phyloP scores from a whole-genome alignment of 2,888 invertebrate genomes.

The Brachyopa scutellaris region DNA sequence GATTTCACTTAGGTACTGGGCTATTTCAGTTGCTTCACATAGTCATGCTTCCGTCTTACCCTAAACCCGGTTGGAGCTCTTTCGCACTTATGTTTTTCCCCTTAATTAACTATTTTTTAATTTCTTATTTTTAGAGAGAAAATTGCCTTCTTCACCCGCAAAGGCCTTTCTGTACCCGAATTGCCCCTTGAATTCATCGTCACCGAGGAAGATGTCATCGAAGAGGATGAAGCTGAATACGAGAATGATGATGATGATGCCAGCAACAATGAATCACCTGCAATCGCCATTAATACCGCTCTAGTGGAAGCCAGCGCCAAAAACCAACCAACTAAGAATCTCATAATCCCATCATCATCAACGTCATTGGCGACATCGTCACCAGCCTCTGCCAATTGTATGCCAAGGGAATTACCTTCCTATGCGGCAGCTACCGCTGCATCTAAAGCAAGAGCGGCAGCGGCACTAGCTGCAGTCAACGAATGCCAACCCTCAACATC shows the following conservation, averaged over 20 bases:
- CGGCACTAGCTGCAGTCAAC: constrained; percentile 68
- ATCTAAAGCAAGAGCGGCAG: constrained; percentile 55
- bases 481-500: constrained; percentile 69
- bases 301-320: constrained; percentile 80
- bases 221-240: constrained; percentile 76
- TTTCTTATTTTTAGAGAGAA: constrained; percentile 89
- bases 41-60: no score
- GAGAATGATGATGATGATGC: constrained; percentile 77
- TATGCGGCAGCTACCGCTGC: constrained; percentile 67
- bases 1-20: no score
- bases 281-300: constrained; percentile 80
- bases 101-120: constrained; percentile 17
- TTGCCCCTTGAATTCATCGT: constrained; percentile 85
- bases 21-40: no score
- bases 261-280: constrained; percentile 69
- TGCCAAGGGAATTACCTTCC: constrained; percentile 61
- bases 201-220: constrained; percentile 81
- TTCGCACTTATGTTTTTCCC: no score
- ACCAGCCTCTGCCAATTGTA: constrained; percentile 57
- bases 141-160: constrained; percentile 97
- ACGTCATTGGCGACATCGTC: constrained; percentile 62
- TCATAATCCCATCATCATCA: constrained; percentile 74
- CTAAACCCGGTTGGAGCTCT: no score
- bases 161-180: constrained; percentile 89
- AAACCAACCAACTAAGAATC: constrained; percentile 78